Conservation (phyloP, 2,888 invertebrate species). For the Cantharis rufa region DNA sequence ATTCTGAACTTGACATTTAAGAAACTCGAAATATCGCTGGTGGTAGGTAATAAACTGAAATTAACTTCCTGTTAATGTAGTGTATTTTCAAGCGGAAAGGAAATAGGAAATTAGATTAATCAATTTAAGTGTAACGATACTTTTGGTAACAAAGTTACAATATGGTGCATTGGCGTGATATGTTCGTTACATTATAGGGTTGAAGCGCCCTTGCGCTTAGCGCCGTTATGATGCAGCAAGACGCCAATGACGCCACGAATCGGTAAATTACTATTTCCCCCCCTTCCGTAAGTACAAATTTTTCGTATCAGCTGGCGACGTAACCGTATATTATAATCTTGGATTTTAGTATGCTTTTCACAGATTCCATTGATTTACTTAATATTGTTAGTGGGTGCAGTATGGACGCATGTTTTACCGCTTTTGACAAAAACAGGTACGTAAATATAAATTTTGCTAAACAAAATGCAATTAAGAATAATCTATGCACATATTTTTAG, state of each 20-base stretch:
- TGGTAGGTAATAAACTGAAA: neutral
- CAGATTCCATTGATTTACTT: conserved; percentile 40
- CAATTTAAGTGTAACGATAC: conserved; percentile 2
- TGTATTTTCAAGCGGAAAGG: neutral
- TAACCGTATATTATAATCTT: conserved; percentile 32
- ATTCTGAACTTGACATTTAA: neutral
- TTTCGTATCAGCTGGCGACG: conserved; percentile 39
- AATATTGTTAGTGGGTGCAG: conserved; percentile 36
- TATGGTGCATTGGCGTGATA: conserved; percentile 28
- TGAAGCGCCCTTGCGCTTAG: conserved; percentile 26
- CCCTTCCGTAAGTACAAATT: conserved; percentile 11
- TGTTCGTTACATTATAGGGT: conserved; percentile 17
- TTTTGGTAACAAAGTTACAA: conserved; percentile 9
- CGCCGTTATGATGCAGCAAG: conserved; percentile 30
- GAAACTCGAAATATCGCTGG: neutral
- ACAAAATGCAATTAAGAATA: neutral
- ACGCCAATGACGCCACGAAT: conserved; percentile 30
- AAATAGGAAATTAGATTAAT: neutral
- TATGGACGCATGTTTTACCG: conserved; percentile 91
- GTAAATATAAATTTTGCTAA: conserved; percentile 46
- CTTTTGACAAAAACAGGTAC: conserved; percentile 89
- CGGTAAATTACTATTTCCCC: conserved; percentile 15
- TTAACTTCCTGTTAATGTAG: neutral
- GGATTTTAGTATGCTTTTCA: conserved; percentile 34
- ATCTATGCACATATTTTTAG: neutral